Evolutionary conservation across 2,113 vertebrate species (phyloP).

Genomic region (Dascyllus trimaculatus): DNA sequence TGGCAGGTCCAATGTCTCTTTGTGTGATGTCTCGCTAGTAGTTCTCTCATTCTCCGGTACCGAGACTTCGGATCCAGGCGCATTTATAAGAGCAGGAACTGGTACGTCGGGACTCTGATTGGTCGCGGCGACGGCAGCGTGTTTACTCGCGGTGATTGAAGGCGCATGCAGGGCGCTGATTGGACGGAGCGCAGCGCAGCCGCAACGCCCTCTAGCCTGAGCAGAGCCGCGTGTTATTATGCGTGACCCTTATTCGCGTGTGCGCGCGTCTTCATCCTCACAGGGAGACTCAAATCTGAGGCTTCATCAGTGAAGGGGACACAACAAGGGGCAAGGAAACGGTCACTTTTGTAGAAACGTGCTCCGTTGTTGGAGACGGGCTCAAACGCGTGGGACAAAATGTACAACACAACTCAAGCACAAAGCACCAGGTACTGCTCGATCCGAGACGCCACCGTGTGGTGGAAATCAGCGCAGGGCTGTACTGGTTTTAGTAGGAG

Average conservation of each 20-base stretch:
- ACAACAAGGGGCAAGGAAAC: background rate
- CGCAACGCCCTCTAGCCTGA: constrained; percentile 42
- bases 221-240: constrained; percentile 34
- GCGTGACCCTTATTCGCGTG: background rate
- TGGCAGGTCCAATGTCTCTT: constrained; percentile 65
- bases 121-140: constrained; percentile 22
- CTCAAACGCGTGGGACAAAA: background rate
- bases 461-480: background rate
- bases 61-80: background rate
- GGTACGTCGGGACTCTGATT: constrained; percentile 60
- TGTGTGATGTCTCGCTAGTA: constrained; percentile 23
- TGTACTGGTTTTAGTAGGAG: constrained; percentile 15
- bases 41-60: constrained; percentile 75
- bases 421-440: background rate
- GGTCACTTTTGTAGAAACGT: background rate
- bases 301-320: background rate
- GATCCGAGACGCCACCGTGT: constrained; percentile 41
- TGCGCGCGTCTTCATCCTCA: background rate
- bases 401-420: background rate
- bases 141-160: constrained; percentile 34
- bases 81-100: constrained; percentile 75
- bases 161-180: constrained; percentile 19
- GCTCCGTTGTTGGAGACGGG: background rate
- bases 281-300: background rate
- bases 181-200: constrained; percentile 32